Evolutionary conservation across 2,888 invertebrate species (phyloP).

Genomic region (Cyclophora albipunctata): DNA sequence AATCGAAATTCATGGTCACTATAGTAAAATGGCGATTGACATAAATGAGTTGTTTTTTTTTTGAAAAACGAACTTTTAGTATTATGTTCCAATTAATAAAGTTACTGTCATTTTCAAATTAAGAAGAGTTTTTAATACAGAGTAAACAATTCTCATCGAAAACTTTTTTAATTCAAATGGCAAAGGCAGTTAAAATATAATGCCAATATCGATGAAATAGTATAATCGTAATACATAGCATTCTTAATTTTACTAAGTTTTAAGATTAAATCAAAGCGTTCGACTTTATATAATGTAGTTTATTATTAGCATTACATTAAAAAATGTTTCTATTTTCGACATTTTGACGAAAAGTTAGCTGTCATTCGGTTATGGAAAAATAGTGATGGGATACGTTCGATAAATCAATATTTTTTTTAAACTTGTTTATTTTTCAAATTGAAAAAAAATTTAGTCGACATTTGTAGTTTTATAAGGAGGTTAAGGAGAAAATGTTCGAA

Average conservation of each 20-base stretch:
- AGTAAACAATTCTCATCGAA: no score
- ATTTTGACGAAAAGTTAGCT: constrained; percentile 31
- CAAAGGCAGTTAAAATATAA: no score
- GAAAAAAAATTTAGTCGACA: no score
- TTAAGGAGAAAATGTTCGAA: no score
- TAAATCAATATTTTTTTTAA: not conserved
- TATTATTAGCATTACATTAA: constrained; percentile 30
- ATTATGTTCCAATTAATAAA: no score
- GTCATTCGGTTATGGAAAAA: constrained; percentile 23
- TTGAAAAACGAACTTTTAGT: not conserved
- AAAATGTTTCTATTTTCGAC: constrained; percentile 31
- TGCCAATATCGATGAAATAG: constrained; percentile 16
- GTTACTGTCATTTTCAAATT: no score
- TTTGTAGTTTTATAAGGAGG: no score
- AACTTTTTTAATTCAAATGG: no score
- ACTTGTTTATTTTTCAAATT: no score
- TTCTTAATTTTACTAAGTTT: constrained; percentile 42
- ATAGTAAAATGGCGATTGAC: constrained; percentile 1
- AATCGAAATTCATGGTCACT: constrained; percentile 4
- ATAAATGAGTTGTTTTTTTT: no score
- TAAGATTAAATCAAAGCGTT: constrained; percentile 56
- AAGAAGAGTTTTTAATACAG: no score
- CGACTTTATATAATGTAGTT: constrained; percentile 21
- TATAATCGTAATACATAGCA: constrained; percentile 53
- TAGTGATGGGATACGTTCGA: constrained; percentile 9